Evolutionary conservation across 2,797 vertebrate genomes (phyloP).

Genomic region (Halcyon smyrnensis): DNA sequence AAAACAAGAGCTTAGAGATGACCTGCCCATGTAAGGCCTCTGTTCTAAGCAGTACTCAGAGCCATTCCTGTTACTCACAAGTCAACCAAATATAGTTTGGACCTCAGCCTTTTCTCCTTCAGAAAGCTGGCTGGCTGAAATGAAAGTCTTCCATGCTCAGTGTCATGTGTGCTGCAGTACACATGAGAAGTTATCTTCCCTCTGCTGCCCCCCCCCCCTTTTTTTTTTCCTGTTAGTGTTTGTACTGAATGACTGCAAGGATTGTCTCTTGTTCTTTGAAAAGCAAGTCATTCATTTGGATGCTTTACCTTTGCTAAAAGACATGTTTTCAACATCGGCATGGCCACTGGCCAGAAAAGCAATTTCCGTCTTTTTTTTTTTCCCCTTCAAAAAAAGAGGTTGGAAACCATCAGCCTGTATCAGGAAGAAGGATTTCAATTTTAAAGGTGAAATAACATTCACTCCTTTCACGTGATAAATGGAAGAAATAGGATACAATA

Average conservation of each 20-base stretch:
- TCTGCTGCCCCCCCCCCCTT: not conserved
- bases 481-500: conserved; percentile 80
- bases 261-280: conserved; percentile 72
- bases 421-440: conserved; percentile 77
- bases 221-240: conserved; percentile 31
- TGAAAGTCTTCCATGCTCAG: not conserved
- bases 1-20: not conserved
- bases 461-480: conserved; percentile 79
- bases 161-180: not conserved
- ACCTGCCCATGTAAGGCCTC: not conserved
- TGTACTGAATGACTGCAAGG: conserved; percentile 65
- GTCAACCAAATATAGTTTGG: not conserved
- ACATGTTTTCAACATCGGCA: conserved; percentile 72
- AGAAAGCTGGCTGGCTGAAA: conserved; percentile 30
- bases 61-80: not conserved
- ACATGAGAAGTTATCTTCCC: not conserved
- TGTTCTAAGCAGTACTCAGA: not conserved
- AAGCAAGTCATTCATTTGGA: conserved; percentile 73
- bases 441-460: conserved; percentile 80
- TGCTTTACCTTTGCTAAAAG: conserved; percentile 72
- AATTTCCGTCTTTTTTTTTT: conserved; percentile 80
- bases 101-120: not conserved
- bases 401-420: conserved; percentile 76
- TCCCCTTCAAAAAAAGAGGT: conserved; percentile 19
- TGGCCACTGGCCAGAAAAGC: conserved; percentile 82